Evolutionary conservation across 2,113 vertebrate genomes (phyloP).

Genomic region (Pteropus alecto): DNA sequence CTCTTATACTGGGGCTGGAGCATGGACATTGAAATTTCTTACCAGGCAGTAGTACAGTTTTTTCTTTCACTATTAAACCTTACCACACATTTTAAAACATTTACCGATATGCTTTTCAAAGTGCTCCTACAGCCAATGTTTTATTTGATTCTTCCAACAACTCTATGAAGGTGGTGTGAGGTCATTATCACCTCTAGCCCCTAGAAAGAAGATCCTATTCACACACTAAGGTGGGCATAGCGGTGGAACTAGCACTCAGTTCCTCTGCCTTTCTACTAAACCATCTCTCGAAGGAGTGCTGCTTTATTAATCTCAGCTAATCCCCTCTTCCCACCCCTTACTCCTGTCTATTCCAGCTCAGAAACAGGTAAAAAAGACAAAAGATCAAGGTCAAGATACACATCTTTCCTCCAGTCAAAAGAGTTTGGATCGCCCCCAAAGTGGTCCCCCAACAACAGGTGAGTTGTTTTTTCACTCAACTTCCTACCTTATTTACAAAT

Average conservation of each 20-base stretch:
- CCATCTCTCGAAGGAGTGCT: neutral
- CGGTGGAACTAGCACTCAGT: neutral
- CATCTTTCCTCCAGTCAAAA: neutral
- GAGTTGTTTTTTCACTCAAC: neutral
- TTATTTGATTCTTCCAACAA: neutral
- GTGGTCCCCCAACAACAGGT: neutral
- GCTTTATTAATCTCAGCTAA: neutral
- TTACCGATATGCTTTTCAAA: neutral
- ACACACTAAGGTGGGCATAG: rapidly evolving
- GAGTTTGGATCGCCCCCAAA: neutral
- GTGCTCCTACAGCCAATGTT: neutral
- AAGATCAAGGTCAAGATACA: neutral
- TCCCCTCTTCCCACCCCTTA: neutral
- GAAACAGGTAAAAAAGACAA: neutral
- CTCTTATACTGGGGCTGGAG: neutral
- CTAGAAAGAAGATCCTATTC: neutral
- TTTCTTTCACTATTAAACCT: neutral
- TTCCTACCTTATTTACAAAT: neutral
- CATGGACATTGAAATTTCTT: neutral
- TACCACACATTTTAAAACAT: neutral
- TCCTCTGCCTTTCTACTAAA: neutral
- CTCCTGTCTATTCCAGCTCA: neutral
- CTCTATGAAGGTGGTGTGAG: neutral
- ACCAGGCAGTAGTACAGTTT: neutral
- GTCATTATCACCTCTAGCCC: neutral